Percentiles rank a stretch among this genome's conserved stretches.
Conservation (phyloP, 2,797 vertebrate species). For the Glossophaga mutica region DNA sequence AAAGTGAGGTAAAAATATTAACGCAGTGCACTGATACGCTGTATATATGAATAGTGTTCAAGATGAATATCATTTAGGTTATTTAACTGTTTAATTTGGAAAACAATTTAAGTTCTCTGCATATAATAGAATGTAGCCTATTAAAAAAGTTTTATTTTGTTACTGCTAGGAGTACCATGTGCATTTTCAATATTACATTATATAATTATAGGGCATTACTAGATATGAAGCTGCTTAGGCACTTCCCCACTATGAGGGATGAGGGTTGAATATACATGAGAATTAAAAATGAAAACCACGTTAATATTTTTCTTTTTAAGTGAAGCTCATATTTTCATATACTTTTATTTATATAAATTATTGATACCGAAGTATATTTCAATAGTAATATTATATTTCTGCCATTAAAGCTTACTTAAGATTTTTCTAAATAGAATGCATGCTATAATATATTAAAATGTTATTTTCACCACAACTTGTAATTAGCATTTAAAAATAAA, state of each 20-base stretch:
- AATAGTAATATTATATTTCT: constrained; percentile 27
- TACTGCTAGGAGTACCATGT: neutral
- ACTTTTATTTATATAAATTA: constrained; percentile 24
- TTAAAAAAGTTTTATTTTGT: neutral
- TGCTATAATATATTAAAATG: neutral
- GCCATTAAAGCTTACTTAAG: neutral
- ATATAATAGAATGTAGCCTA: neutral
- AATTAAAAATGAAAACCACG: neutral
- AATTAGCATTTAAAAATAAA: constrained; percentile 30
- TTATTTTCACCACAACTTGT: constrained; percentile 28
- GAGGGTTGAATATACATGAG: neutral
- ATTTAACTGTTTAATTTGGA: neutral
- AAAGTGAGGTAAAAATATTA: neutral
- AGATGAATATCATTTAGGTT: neutral
- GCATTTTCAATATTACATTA: neutral
- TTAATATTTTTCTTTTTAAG: constrained; percentile 56
- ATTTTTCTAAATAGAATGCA: constrained; percentile 25
- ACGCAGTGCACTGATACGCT: neutral
- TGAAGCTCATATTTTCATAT: neutral
- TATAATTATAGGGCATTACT: neutral
- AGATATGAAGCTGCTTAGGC: neutral
- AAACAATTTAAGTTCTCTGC: neutral
- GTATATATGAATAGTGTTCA: neutral
- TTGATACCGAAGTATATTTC: neutral
- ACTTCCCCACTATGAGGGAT: neutral